phyloP scores from a whole-genome alignment of 2,888 invertebrate genomes.

The Gibbula magus region DNA sequence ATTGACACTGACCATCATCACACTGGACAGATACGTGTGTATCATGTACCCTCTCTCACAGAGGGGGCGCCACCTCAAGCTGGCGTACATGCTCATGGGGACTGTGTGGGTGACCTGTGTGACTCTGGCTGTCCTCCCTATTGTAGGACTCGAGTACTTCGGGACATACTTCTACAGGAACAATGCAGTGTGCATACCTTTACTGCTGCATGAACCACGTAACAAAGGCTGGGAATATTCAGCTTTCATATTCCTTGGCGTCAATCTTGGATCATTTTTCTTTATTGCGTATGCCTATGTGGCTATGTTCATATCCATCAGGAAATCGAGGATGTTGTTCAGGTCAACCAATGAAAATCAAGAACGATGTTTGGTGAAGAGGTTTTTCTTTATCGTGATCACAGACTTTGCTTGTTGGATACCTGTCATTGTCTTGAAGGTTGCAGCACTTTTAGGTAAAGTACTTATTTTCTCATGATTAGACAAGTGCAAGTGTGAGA shows the following conservation, averaged over 20 bases:
- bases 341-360: slow-evolving; percentile 45
- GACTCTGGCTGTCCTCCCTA: slow-evolving; percentile 41
- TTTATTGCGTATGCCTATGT: slow-evolving; percentile 51
- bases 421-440: slow-evolving; percentile 52
- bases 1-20: slow-evolving; percentile 48
- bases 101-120: slow-evolving; percentile 47
- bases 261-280: slow-evolving; percentile 47
- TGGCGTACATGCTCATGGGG: slow-evolving; percentile 42
- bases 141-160: slow-evolving; percentile 43
- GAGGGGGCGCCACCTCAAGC: slow-evolving; percentile 41
- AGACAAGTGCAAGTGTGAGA: too few species aligned
- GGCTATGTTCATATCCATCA: slow-evolving; percentile 50
- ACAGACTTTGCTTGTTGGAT: slow-evolving; percentile 56
- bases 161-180: slow-evolving; percentile 49
- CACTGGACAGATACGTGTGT: slow-evolving; percentile 52
- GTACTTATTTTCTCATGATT: neutral
- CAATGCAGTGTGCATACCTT: slow-evolving; percentile 52
- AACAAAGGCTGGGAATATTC: slow-evolving; percentile 53
- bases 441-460: slow-evolving; percentile 49
- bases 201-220: slow-evolving; percentile 39
- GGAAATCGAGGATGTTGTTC: slow-evolving; percentile 42
- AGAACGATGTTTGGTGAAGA: slow-evolving; percentile 45
- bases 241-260: slow-evolving; percentile 49
- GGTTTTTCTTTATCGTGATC: slow-evolving; percentile 53
- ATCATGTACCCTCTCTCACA: slow-evolving; percentile 50